These are phyloP conservation scores for Esperia sulphurella DNA, from an alignment of 2,888 invertebrate species.

Conservation along the genomic window DNA sequence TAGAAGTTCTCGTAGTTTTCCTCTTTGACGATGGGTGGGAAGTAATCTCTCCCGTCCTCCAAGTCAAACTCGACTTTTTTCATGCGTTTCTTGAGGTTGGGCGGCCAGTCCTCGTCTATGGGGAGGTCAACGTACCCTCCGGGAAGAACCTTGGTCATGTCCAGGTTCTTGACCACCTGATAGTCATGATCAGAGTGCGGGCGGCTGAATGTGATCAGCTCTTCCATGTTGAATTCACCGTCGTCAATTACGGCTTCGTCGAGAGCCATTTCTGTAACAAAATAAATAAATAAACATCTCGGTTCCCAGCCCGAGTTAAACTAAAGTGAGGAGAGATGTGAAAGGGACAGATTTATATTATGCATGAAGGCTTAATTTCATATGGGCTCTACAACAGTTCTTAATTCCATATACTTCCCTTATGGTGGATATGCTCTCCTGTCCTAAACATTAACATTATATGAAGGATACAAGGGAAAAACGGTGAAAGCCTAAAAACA, in stretches of 20 bases:
- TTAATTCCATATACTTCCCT: no score
- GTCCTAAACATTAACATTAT: no score
- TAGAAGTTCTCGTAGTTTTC: constrained; percentile 59
- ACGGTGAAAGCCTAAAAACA: no score
- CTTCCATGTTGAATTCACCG: constrained; percentile 81
- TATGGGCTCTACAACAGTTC: no score
- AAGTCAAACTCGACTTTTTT: constrained; percentile 66
- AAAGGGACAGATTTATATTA: no score
- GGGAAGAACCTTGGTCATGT: constrained; percentile 40
- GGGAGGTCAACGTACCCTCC: constrained; percentile 78
- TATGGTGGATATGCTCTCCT: no score
- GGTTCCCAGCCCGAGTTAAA: no score
- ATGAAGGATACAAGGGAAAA: no score
- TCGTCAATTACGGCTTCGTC: constrained; percentile 77
- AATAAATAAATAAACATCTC: neutral
- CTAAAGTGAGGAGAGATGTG: no score
- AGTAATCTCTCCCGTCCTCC: constrained; percentile 59
- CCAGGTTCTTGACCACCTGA: constrained; percentile 58
- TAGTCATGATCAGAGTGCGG: constrained; percentile 73
- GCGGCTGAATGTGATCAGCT: constrained; percentile 78
- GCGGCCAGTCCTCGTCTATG: constrained; percentile 81
- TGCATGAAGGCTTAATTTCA: no score
- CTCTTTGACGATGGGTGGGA: constrained; percentile 61
- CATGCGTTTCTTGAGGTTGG: constrained; percentile 69
- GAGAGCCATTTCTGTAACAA: constrained; percentile 52